These are phyloP conservation scores for Platichthys stellatus DNA, from an alignment of 2,113 vertebrate genomes.

Conservation along the genomic window DNA sequence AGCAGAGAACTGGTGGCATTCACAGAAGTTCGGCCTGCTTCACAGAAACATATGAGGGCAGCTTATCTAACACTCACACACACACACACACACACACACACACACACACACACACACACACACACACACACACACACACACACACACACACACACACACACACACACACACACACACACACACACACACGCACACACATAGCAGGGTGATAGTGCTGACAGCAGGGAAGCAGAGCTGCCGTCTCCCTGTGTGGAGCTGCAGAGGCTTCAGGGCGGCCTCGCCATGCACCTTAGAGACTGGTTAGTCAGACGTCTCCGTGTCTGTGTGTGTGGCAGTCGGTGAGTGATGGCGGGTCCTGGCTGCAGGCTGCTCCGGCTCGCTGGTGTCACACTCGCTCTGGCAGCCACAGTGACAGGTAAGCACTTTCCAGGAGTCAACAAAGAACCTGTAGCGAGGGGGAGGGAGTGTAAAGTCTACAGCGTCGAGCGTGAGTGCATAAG, in stretches of 20 bases:
- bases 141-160: constrained; percentile 28
- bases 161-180: constrained; percentile 18
- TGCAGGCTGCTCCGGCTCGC: constrained; percentile 69
- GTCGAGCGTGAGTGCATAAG: constrained; percentile 39
- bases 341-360: constrained; percentile 75
- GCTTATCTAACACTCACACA: constrained; percentile 66
- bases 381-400: constrained; percentile 71
- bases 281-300: constrained; percentile 74
- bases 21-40: constrained; percentile 75
- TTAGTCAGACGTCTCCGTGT: constrained; percentile 71
- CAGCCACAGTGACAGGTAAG: constrained; percentile 78
- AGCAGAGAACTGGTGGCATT: constrained; percentile 80
- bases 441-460: constrained; percentile 53
- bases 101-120: constrained; percentile 23
- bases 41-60: constrained; percentile 75
- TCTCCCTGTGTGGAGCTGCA: constrained; percentile 42
- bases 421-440: constrained; percentile 74
- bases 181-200: constrained; percentile 26
- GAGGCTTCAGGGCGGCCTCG: constrained; percentile 70
- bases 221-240: constrained; percentile 67
- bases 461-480: constrained; percentile 54
- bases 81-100: constrained; percentile 29
- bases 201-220: constrained; percentile 76
- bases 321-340: constrained; percentile 61
- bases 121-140: constrained; percentile 25